Percentiles rank a stretch among this genome's conserved stretches.
Conservation (phyloP, 2,888 invertebrate genomes). For the Troilus luridus region DNA sequence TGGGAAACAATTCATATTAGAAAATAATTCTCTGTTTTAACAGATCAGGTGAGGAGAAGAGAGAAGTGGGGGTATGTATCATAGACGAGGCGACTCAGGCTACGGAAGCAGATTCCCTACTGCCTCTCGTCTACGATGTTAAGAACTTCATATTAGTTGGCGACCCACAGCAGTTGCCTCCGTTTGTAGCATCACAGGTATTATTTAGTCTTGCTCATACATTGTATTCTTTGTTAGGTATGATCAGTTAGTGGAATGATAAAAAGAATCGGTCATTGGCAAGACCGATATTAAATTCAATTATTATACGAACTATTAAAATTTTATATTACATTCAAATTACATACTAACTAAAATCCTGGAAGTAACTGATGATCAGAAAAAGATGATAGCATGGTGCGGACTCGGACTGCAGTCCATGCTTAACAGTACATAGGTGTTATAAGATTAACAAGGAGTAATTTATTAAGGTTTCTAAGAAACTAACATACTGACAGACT, state of each 20-base stretch:
- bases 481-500: too few species aligned
- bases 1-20: neutral
- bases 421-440: too few species aligned
- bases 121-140: conserved; percentile 83
- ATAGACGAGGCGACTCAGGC: conserved; percentile 92
- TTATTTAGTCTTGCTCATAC: neutral
- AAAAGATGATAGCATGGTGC: too few species aligned
- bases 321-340: too few species aligned
- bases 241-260: neutral
- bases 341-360: too few species aligned
- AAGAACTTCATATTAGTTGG: conserved; percentile 86
- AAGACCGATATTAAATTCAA: too few species aligned
- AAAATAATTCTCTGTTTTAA: neutral
- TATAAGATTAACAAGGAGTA: too few species aligned
- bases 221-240: neutral
- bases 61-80: conserved; percentile 72
- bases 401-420: too few species aligned
- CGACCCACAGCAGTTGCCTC: conserved; percentile 88
- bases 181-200: conserved; percentile 83
- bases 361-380: too few species aligned
- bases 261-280: too few species aligned
- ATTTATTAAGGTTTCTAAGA: too few species aligned
- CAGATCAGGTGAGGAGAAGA: conserved; percentile 63
- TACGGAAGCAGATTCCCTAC: conserved; percentile 84
- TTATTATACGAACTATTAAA: too few species aligned